Base-by-base conservation (phyloP, 2,888 invertebrate genomes). In the Nymphalis urticae region DNA sequence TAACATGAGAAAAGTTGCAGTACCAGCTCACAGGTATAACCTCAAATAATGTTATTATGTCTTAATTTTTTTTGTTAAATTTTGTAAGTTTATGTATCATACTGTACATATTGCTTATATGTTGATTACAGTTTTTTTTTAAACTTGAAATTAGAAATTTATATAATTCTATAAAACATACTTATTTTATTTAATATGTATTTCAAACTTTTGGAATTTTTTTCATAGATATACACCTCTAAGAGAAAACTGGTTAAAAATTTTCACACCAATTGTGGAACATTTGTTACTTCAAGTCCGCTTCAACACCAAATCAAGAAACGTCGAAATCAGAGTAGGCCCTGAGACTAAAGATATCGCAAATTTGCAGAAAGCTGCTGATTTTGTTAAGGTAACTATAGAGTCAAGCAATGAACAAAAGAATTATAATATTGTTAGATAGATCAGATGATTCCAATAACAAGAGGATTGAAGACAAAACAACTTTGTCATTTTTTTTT, bases 221-320 rank as follows among this genome's bases (percentile, higher is more conserved):
- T 73, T 63, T 83, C 85, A 19, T 79, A 94, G 99, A 85, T 98
- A 97, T 80, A 96, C 97, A 10, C 98, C 99, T 0, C 89, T 99
- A 10, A 99, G 98, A 90, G 97, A 98, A 81, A 97, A 97, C 81
- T 99, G 99, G 99, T 93, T 98, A 86, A 98, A 99, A 88, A 98
- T 99, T 76, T 98, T 98, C 83, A 97, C 97, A 61, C 99, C 99
- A 0, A 94, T 99, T 48, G 99, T 99, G 0, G 98, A 99, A 83
- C 97, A 99, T 83, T 93, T 99, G 71, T 95, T 98, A 73, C 90
- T 99, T 24, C 98, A 99, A 93, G 96, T 98, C 65, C 94, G 99
- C 70, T 99, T 98, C 84, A 99, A 99, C 87, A 94, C 98, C 66
- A 98, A 97, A 89, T 95, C 97, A 0, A 94, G 97, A 74, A 97